Base-by-base conservation (phyloP, 2,888 invertebrate genomes). In the Hypselothyrea guttata region DNA sequence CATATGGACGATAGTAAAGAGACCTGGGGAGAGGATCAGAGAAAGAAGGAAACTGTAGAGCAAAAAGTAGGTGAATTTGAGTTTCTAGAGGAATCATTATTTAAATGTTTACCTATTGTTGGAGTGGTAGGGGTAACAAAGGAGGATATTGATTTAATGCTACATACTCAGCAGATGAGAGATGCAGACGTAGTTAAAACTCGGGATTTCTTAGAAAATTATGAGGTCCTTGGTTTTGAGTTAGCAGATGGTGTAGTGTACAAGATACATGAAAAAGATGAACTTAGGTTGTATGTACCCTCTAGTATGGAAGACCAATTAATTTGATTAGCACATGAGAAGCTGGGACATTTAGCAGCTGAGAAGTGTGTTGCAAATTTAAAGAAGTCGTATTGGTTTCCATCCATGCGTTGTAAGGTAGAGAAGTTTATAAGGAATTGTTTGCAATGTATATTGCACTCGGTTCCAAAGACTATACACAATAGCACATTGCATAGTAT, bases 401-500 rank as follows among this genome's bases (percentile, higher is more conserved):
- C 34, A 8, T 35, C 7, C 4, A 35, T 15, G 34, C 34, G 34
- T 13, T 13, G 34, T 35, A 35, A 35, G 8, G 15, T 35, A 2
- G 13, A 15, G 7, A 13, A 12, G 13, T 35, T 35, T 15, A 35
- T 35, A 1, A 35, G 34, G 7, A 35, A 35, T 13, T 35, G 13
- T 13, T 35, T 15, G 8, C 15, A 12, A 4, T 15, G 12, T 7
- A 35, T 35, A 35, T 35, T 35, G 13, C 15, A 35, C 2, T 35
- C 34, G 0, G 34, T 35, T 12, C 15, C 34, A 7, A 22, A 38
- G 11, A 38, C 22, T 4, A 38, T 38, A 5, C 38, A 38, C 7
- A 37, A 37, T 18, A 16, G 16, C 18, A 38, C 18, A 7, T 7
- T 22, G 40, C 40, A 40, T n/a, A 16, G 37, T 5, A 37, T 37